These are phyloP conservation scores for Ophion slaviceki DNA, from an alignment of 2,888 invertebrate species.

Conservation along the genomic window DNA sequence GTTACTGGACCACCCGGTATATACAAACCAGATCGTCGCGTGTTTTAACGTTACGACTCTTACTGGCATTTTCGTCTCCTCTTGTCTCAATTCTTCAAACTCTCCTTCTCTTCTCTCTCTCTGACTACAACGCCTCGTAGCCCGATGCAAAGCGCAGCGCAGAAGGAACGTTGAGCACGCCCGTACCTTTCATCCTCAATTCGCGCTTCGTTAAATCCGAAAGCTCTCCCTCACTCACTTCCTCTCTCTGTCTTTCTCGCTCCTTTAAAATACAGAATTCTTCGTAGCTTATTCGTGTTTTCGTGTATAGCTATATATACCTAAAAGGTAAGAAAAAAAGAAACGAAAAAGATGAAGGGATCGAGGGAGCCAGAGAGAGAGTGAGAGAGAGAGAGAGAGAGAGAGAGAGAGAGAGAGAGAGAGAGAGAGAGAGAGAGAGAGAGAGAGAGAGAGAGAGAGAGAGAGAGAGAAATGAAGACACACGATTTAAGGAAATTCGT, in stretches of 20 bases:
- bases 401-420: too few relatives aligned
- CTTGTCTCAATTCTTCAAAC: conserved; percentile 36
- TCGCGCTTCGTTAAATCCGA: conserved; percentile 64
- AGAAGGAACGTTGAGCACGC: too few relatives aligned
- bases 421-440: too few relatives aligned
- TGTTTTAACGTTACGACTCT: conserved; percentile 58
- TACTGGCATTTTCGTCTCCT: conserved; percentile 26
- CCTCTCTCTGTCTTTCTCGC: too few relatives aligned
- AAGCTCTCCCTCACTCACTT: conserved; percentile 60
- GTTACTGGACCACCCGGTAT: too few relatives aligned
- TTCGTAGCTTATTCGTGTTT: too few relatives aligned
- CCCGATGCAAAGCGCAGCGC: conserved; percentile 9
- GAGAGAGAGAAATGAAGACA: not conserved
- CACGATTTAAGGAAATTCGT: not conserved
- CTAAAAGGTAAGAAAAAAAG: too few relatives aligned
- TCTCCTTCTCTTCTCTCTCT: conserved; percentile 9
- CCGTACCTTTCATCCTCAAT: conserved; percentile 65
- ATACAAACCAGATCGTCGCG: too few relatives aligned
- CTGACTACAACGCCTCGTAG: not conserved
- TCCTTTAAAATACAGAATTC: too few relatives aligned
- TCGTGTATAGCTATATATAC: too few relatives aligned
- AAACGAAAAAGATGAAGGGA: not conserved
- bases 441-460: not conserved
- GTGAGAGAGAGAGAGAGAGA: too few relatives aligned
- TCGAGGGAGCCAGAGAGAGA: too few relatives aligned